Percentiles rank a stretch among this genome's conserved stretches.
phyloP scores from a whole-genome alignment of 1,140 invertebrate genomes.

The Apis florea region DNA sequence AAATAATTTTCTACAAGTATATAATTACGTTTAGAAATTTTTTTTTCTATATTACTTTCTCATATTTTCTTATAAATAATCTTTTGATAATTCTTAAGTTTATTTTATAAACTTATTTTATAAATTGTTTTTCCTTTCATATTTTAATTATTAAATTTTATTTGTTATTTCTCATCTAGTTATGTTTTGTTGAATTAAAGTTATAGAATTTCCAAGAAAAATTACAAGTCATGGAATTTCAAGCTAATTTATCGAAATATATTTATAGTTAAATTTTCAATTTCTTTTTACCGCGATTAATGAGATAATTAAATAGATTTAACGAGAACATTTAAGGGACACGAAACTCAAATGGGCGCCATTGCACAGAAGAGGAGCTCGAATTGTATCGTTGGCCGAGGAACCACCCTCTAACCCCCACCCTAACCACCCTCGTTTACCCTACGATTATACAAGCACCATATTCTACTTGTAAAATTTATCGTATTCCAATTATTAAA shows the following conservation, averaged over 20 bases:
- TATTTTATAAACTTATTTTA: no score
- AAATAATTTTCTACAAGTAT: no score
- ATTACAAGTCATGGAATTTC: neutral
- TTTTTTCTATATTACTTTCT: no score
- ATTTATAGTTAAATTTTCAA: neutral
- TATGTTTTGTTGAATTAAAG: no score
- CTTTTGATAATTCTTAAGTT: no score
- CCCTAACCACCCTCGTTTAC: constrained; percentile 38
- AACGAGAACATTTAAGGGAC: constrained; percentile 15
- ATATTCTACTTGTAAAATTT: constrained; percentile 17
- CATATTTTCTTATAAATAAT: no score
- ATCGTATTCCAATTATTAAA: constrained; percentile 1
- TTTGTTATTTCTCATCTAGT: no score
- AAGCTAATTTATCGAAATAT: neutral
- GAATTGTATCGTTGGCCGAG: constrained; percentile 52
- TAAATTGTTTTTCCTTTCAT: no score
- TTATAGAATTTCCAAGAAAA: neutral
- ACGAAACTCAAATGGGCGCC: constrained; percentile 48
- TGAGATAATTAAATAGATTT: constrained; percentile 19
- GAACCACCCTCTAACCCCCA: constrained; percentile 59
- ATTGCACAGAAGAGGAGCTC: constrained; percentile 43
- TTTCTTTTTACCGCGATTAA: neutral
- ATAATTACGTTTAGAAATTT: no score
- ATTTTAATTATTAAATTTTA: no score
- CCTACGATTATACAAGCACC: constrained; percentile 22